Evolutionary conservation across 2,113 vertebrate species (phyloP).

Genomic region (Notothenia coriiceps): DNA sequence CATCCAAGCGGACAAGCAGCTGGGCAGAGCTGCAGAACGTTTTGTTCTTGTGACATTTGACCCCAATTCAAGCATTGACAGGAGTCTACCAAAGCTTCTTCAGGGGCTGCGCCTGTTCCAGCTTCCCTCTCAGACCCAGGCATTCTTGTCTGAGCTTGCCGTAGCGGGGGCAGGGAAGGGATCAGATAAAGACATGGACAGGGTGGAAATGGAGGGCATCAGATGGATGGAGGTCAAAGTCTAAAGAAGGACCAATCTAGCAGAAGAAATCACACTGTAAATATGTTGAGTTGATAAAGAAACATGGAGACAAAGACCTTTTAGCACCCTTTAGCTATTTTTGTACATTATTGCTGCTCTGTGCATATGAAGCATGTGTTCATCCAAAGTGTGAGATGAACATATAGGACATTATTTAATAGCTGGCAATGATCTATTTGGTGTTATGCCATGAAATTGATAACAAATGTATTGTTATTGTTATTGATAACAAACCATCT

Average conservation of each 20-base stretch:
- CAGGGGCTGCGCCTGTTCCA: conserved; percentile 81
- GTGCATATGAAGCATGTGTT: background rate
- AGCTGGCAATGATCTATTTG: background rate
- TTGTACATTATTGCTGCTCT: background rate
- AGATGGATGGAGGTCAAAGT: background rate
- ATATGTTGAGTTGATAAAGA: conserved; percentile 5
- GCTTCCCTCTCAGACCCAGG: conserved; percentile 84
- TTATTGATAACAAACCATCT: background rate
- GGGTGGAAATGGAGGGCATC: background rate
- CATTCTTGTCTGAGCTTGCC: conserved; percentile 80
- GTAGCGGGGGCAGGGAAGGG: conserved; percentile 8
- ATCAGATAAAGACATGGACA: conserved; percentile 32
- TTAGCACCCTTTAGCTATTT: background rate
- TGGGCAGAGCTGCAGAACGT: conserved; percentile 59
- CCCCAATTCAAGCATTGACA: conserved; percentile 17
- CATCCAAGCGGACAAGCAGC: conserved; percentile 77
- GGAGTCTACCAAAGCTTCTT: conserved; percentile 80
- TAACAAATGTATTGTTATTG: too few species aligned
- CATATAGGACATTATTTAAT: background rate
- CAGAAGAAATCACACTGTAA: background rate
- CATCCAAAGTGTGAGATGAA: background rate
- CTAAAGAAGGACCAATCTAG: background rate
- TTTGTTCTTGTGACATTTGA: conserved; percentile 88
- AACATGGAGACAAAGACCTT: conserved; percentile 6
- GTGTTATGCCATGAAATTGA: background rate